Percentiles rank a stretch among this genome's conserved stretches.
Evolutionary conservation across 2,113 vertebrate genomes (phyloP).

Genomic region (Cynocephalus volans): DNA sequence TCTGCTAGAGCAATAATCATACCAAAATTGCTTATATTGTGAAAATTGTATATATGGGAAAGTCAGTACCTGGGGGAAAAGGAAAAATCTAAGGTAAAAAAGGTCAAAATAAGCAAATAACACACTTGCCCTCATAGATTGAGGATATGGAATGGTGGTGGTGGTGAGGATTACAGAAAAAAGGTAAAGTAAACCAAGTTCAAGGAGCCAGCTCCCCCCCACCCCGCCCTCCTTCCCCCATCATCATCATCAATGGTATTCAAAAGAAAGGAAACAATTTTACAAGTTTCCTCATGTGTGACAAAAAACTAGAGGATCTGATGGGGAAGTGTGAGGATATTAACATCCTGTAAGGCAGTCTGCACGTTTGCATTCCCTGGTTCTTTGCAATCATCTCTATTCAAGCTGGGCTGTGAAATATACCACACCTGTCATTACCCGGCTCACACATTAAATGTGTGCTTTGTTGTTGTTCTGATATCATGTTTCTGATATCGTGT

Average conservation of each 20-base stretch:
- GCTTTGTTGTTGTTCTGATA: slow-evolving; percentile 30
- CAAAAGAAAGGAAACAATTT: not conserved
- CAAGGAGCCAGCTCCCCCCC: not conserved
- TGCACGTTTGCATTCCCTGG: not conserved
- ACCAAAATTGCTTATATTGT: not conserved
- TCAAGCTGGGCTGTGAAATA: slow-evolving; percentile 30
- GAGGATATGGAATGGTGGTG: not conserved
- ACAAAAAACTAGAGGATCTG: not conserved
- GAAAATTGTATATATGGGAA: not conserved
- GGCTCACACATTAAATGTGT: not conserved
- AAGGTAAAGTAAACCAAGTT: not conserved
- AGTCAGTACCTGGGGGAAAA: not conserved
- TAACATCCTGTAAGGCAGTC: slow-evolving; percentile 23
- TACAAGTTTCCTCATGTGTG: not conserved
- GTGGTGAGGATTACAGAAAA: not conserved
- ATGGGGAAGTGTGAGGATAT: not conserved
- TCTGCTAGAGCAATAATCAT: not conserved
- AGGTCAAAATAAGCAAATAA: not conserved
- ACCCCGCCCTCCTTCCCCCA: fast-evolving
- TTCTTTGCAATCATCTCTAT: slow-evolving; percentile 49
- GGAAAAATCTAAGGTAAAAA: not conserved
- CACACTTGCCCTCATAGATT: not conserved
- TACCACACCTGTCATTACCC: slow-evolving; percentile 31
- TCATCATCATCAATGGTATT: not conserved
- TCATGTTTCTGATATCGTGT: not conserved